Percentiles rank a stretch among this genome's conserved stretches.
Conservation (phyloP, 2,888 invertebrate species). For the Zhuqinia jingwanae region DNA sequence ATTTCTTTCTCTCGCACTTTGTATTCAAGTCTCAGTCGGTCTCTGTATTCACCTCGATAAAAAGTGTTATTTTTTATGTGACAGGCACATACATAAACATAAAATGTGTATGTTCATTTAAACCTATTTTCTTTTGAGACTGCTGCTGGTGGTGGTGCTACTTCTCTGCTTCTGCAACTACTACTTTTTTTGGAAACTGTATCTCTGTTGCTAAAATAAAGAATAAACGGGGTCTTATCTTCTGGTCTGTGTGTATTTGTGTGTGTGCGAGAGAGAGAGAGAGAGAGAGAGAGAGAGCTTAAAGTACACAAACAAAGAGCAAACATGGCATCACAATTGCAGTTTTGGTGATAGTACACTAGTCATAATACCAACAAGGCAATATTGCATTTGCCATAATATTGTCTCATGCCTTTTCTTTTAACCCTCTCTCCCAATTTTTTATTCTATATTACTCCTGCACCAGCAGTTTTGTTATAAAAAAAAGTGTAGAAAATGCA, state of each 20-base stretch:
- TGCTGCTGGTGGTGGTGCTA: neutral
- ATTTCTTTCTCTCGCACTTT: constrained; percentile 30
- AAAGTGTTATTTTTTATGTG: constrained; percentile 20
- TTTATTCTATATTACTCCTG: neutral
- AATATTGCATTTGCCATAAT: constrained; percentile 9
- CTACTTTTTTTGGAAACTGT: neutral
- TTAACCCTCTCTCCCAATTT: neutral
- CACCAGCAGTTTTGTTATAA: neutral
- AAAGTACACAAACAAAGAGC: neutral
- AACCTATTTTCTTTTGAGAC: neutral
- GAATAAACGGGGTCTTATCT: too few relatives aligned
- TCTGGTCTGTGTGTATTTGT: too few relatives aligned
- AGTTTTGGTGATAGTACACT: neutral
- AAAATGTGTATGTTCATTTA: constrained; percentile 7
- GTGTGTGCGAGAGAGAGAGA: too few relatives aligned
- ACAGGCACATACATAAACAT: constrained; percentile 20
- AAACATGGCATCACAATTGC: neutral
- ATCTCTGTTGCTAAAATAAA: too few relatives aligned
- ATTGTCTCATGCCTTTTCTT: neutral
- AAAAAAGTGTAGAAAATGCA: neutral
- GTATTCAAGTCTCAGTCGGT: constrained; percentile 40
- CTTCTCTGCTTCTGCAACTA: neutral
- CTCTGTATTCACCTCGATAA: constrained; percentile 5
- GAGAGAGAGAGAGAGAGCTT: too few relatives aligned
- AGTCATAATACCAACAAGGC: neutral